These are phyloP conservation scores for Pelobates cultripes DNA, from an alignment of 2,797 vertebrate genomes.

Conservation along the genomic window DNA sequence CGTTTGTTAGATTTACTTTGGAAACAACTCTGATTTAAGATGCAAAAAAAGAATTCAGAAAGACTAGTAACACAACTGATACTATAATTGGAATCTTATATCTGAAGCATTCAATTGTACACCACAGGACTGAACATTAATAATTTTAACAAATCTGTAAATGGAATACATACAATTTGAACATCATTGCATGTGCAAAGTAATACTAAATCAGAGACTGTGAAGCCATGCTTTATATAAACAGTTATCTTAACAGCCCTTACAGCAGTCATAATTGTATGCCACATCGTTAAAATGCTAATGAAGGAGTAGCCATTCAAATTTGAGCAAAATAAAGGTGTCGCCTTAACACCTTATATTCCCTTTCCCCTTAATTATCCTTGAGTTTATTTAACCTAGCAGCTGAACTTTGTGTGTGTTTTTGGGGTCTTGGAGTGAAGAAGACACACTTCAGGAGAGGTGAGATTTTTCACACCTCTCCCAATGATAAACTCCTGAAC, in stretches of 20 bases:
- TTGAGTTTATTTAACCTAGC: slow-evolving; percentile 31
- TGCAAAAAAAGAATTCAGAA: too few relatives aligned
- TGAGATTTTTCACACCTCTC: slow-evolving; percentile 25
- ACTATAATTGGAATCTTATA: too few relatives aligned
- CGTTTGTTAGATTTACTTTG: too few relatives aligned
- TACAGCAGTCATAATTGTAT: neutral
- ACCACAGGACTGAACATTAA: too few relatives aligned
- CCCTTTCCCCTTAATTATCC: neutral
- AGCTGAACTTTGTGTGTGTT: slow-evolving; percentile 42
- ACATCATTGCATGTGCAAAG: too few relatives aligned
- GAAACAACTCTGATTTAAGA: too few relatives aligned
- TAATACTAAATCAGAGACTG: too few relatives aligned
- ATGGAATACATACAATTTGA: too few relatives aligned
- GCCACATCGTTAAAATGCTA: neutral
- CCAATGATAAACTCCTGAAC: slow-evolving; percentile 29
- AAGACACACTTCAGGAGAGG: slow-evolving; percentile 37
- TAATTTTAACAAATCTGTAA: too few relatives aligned
- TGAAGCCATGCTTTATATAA: too few relatives aligned
- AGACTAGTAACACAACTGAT: too few relatives aligned
- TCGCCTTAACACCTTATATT: slow-evolving; percentile 7
- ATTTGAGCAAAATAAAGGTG: neutral
- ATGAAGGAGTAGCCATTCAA: neutral
- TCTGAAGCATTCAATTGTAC: too few relatives aligned
- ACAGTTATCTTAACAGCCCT: neutral
- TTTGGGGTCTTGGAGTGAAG: slow-evolving; percentile 38